Conservation (phyloP, 2,888 invertebrate genomes). For the Frankliniella intonsa region DNA sequence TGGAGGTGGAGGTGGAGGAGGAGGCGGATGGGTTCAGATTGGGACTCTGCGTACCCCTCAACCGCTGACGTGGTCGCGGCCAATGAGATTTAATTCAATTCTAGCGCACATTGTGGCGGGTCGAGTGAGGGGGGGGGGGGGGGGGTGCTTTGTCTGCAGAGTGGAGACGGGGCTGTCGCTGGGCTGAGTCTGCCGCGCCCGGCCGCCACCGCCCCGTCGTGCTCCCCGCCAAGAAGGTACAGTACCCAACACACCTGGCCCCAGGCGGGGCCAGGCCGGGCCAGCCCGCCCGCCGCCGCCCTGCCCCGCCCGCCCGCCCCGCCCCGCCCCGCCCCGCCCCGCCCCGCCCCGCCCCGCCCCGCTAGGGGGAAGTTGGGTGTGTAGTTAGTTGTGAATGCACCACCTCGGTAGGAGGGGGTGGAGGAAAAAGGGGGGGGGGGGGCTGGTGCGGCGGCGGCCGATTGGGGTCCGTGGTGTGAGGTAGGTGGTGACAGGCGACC, state of each 20-base stretch:
- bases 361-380: slow-evolving; percentile 7
- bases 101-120: not conserved
- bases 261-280: not conserved
- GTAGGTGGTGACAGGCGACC: not conserved
- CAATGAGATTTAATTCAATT: slow-evolving; percentile 1
- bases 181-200: not conserved
- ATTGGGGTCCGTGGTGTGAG: not conserved
- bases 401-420: not conserved
- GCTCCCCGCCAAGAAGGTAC: not conserved
- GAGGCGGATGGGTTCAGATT: no score
- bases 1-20: no score
- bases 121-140: no score
- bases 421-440: no score
- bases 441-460: not conserved
- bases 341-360: not conserved
- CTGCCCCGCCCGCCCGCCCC: not conserved
- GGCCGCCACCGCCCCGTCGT: not conserved
- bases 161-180: no score
- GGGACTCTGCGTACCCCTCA: no score
- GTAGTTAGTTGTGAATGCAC: slow-evolving; percentile 23
- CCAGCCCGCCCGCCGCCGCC: not conserved
- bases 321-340: not conserved
- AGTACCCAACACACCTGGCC: not conserved
- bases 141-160: no score
- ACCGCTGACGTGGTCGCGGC: not conserved